Evolutionary conservation across 2,797 vertebrate genomes (phyloP), one percentile per base, ranked within the genome.

Genomic region (Cichlasoma orientale): DNA sequence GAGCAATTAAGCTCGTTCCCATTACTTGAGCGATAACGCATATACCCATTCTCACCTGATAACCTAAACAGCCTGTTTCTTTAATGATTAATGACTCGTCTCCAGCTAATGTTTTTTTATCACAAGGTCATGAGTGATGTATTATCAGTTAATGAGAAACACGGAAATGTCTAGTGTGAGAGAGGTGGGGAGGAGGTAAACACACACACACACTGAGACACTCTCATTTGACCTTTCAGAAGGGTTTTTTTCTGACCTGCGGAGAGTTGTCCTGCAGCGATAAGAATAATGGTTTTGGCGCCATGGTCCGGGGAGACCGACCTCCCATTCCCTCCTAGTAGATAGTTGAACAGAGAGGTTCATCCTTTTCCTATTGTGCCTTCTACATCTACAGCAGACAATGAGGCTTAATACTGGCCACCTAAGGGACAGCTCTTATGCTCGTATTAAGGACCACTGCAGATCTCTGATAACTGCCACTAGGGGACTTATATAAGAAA

Each of bases 91-190:
- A 92, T 91, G 91, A 90, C 90, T 85, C 82, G 84, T 93, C 92
- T 85, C 72, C 73, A 71, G 90, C 83, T 90, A 92, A 94, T 91
- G 86, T 94, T 92, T 90, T 93, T 92, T 94, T 92, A 94, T 94
- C 93, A 90, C 90, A 95, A 94, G 94, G 93, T 94, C 92, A 90
- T 82, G 84, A 93, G 89, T 93, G 93, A 94, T 93, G 86, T 81
- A 92, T 93, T 94, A 95, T 95, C 93, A 95, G 93, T 95, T 95
- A 95, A 95, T 95, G 93, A 94, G 93, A 94, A 95, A 93, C 91
- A 88, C 88, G 85, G 88, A 92, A 92, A 91, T 88, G 89, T 93
- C 87, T 88, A 86, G 77, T 72, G 77, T 87, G 85, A 84, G 78
- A 83, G 87, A 72, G 82, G 79, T 19, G 2, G 79, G 38, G 74